phyloP scores from a whole-genome alignment of 2,113 vertebrate species.

The Hemichromis elongatus region DNA sequence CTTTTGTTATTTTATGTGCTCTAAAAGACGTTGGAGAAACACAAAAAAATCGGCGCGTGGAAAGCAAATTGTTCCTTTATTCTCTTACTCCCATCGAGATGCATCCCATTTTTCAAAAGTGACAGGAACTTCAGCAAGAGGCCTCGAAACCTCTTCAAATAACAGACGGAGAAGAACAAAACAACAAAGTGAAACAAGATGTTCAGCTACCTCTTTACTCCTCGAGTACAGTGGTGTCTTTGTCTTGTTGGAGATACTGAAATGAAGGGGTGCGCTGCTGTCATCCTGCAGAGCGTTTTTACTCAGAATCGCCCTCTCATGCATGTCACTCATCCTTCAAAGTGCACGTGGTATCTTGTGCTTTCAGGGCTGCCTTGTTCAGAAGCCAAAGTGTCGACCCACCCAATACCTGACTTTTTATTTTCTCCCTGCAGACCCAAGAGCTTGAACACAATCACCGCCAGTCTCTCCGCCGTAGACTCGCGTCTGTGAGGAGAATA shows the following conservation, averaged over 20 bases:
- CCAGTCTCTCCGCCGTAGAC: neutral
- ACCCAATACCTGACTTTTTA: constrained; percentile 6
- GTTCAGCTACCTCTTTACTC: neutral
- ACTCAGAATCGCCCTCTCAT: constrained; percentile 1
- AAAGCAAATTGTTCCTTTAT: neutral
- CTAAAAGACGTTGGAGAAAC: neutral
- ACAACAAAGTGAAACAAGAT: neutral
- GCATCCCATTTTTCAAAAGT: neutral
- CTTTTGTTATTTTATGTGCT: neutral
- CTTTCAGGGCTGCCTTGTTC: constrained; percentile 21
- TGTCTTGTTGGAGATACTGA: neutral
- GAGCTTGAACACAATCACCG: constrained; percentile 3
- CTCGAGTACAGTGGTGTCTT: neutral
- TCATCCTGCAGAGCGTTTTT: neutral
- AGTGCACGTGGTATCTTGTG: neutral
- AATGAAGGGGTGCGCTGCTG: neutral
- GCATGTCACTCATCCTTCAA: constrained; percentile 25
- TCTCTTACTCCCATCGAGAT: neutral
- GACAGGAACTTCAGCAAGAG: neutral
- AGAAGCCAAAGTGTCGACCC: neutral
- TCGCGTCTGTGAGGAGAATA: constrained; percentile 12
- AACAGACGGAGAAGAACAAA: neutral
- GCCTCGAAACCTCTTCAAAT: neutral
- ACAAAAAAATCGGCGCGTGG: neutral
- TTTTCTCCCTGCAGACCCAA: neutral